Percentiles rank a stretch among this genome's conserved stretches.
phyloP scores from a whole-genome alignment of 1,140 invertebrate species.

The Mamestra configurata region DNA sequence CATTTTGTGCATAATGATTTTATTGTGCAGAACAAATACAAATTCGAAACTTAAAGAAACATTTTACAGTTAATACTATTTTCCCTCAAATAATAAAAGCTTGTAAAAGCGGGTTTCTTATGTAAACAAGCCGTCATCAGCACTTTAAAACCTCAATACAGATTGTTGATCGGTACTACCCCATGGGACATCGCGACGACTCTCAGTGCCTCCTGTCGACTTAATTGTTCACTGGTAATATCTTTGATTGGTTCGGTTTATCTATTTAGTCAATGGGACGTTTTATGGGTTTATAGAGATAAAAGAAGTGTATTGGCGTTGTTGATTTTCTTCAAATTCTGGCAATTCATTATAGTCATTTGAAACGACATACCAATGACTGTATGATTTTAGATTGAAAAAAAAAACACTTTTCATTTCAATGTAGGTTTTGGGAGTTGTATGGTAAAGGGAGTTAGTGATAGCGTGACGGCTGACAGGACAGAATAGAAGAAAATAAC shows the following conservation, averaged over 20 bases:
- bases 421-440: no score
- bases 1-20: no score
- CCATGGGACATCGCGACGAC: neutral
- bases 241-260: conserved; percentile 9
- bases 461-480: no score
- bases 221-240: conserved; percentile 22
- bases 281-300: neutral
- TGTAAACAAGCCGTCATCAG: neutral
- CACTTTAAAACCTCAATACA: neutral
- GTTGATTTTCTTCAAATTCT: neutral
- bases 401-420: no score
- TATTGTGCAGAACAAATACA: no score
- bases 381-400: no score
- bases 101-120: neutral
- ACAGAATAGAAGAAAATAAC: no score
- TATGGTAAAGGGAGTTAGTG: no score
- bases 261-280: neutral
- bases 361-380: no score
- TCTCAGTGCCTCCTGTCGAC: neutral
- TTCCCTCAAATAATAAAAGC: no score
- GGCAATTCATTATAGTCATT: no score
- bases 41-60: neutral
- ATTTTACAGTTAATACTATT: no score
- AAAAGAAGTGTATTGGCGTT: neutral
- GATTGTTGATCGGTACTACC: conserved; percentile 3